Evolutionary conservation across 2,113 vertebrate species (phyloP).

Genomic region (Grallaria varia): DNA sequence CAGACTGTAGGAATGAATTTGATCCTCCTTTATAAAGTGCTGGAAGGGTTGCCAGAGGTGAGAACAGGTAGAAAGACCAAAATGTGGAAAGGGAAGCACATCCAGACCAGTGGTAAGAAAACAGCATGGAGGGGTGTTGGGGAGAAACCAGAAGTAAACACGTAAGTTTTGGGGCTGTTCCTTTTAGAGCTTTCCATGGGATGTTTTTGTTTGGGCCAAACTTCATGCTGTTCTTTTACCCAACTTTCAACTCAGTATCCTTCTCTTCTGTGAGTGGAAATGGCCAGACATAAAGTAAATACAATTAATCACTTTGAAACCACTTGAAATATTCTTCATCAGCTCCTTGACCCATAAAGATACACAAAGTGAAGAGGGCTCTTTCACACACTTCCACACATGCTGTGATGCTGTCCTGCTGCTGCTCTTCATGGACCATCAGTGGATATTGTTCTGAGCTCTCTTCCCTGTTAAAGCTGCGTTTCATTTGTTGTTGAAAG

Average conservation of each 20-base stretch:
- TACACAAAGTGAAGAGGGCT: not conserved
- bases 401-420: not conserved
- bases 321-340: not conserved
- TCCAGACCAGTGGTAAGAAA: not conserved
- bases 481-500: not conserved
- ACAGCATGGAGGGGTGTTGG: rapidly evolving
- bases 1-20: not conserved
- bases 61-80: not conserved
- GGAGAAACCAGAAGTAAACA: not conserved
- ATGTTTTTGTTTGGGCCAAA: not conserved
- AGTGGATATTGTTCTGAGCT: not conserved
- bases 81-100: not conserved
- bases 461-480: not conserved
- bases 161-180: not conserved
- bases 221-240: not conserved
- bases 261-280: not conserved
- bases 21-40: not conserved
- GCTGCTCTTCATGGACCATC: not conserved
- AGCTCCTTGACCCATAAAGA: not conserved
- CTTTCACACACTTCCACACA: not conserved
- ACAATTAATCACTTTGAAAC: not conserved
- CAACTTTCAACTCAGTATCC: not conserved
- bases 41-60: not conserved
- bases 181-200: not conserved
- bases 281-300: not conserved